Evolutionary conservation across 2,888 invertebrate genomes (phyloP).

Genomic region (Drosophila tanythrix): DNA sequence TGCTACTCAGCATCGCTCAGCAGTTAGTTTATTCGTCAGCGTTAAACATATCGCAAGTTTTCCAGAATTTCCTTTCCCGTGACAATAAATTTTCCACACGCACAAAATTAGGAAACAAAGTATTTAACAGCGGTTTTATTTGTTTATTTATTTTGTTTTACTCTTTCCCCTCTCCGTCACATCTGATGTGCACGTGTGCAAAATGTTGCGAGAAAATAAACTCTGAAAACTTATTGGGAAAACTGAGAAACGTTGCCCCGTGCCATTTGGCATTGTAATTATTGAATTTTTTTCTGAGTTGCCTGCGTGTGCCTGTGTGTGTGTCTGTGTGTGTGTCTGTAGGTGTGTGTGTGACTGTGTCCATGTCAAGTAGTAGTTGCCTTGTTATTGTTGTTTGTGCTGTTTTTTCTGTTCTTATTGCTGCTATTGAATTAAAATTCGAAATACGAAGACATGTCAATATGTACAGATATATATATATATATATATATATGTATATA

Average conservation of each 20-base stretch:
- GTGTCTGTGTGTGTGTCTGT: conserved; percentile 9
- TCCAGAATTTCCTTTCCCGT: conserved; percentile 49
- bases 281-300: conserved; percentile 55
- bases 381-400: conserved; percentile 19
- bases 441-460: conserved; percentile 1
- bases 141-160: background rate
- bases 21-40: conserved; percentile 63
- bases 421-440: conserved; percentile 7
- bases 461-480: background rate
- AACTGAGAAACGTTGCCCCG: conserved; percentile 8
- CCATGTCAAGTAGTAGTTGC: conserved; percentile 4
- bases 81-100: conserved; percentile 52
- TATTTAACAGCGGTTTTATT: conserved; percentile 5
- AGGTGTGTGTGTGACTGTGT: background rate
- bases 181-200: conserved; percentile 8
- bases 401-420: conserved; percentile 9
- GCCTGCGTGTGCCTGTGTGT: conserved; percentile 12
- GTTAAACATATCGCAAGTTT: conserved; percentile 60
- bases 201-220: conserved; percentile 1
- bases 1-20: conserved; percentile 56
- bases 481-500: no score
- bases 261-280: conserved; percentile 64
- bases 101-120: conserved; percentile 17
- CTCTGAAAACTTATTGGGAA: background rate
- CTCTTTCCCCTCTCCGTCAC: background rate